Percentiles rank a stretch among this genome's conserved stretches.
Evolutionary conservation across 2,888 invertebrate genomes (phyloP).

Genomic region (Polyploca ridens): DNA sequence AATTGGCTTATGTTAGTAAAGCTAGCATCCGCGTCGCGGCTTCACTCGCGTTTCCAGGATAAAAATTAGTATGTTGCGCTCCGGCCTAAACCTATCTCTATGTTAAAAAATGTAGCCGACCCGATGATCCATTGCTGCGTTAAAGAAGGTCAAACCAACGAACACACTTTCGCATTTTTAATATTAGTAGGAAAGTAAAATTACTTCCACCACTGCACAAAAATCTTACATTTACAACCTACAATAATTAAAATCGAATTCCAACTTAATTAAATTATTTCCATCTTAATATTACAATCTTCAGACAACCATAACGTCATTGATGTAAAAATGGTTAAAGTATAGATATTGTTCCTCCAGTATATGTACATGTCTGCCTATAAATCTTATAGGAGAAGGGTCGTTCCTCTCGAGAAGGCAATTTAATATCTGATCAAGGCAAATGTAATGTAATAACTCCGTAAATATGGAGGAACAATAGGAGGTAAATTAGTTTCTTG

Average conservation of each 20-base stretch:
- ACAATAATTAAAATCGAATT: neutral
- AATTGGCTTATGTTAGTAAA: too few species aligned
- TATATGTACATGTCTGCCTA: conserved; percentile 29
- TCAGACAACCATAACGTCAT: conserved; percentile 33
- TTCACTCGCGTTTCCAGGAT: too few species aligned
- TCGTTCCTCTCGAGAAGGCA: conserved; percentile 59
- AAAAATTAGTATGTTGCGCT: too few species aligned
- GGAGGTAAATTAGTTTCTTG: conserved; percentile 76
- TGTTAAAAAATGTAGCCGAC: too few species aligned
- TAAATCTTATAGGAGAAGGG: conserved; percentile 65
- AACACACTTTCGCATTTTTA: too few species aligned
- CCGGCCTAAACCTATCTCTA: too few species aligned
- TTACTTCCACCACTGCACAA: neutral
- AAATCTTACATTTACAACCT: neutral
- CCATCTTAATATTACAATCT: conserved; percentile 22
- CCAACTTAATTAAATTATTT: neutral
- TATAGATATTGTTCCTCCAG: conserved; percentile 37
- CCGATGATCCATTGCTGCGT: too few species aligned
- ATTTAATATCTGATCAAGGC: conserved; percentile 78
- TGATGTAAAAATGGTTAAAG: conserved; percentile 37
- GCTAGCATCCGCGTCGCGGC: too few species aligned
- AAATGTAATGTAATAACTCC: conserved; percentile 73
- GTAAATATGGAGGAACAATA: conserved; percentile 78
- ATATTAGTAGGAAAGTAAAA: neutral
- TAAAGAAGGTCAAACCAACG: too few species aligned